Evolutionary conservation across 2,113 vertebrate genomes (phyloP).

Genomic region (Arvicanthis niloticus): DNA sequence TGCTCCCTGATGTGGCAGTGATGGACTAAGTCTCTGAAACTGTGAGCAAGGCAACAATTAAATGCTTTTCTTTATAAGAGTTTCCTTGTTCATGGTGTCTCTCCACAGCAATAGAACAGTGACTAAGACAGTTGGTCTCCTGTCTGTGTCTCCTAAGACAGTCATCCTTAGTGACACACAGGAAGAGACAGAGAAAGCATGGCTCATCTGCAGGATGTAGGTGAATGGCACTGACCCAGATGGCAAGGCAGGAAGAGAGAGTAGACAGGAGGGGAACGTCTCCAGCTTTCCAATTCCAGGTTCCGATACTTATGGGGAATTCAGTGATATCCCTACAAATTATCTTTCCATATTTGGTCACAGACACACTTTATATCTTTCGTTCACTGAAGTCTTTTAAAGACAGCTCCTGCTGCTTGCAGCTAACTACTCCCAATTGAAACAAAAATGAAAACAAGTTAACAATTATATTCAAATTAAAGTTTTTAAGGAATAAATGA

Average conservation of each 20-base stretch:
- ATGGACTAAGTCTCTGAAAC: background rate
- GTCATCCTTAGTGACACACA: background rate
- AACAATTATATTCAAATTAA: background rate
- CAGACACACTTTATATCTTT: background rate
- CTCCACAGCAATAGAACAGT: background rate
- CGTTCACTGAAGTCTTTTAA: background rate
- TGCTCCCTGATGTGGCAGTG: background rate
- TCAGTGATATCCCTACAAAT: background rate
- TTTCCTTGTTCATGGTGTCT: background rate
- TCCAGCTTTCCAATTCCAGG: background rate
- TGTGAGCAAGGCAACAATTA: background rate
- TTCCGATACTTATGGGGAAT: background rate
- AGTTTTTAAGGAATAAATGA: slow-evolving; percentile 1
- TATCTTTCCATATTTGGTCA: background rate
- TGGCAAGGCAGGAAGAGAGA: background rate
- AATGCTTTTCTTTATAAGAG: background rate
- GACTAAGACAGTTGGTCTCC: background rate
- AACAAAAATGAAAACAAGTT: slow-evolving; percentile 43
- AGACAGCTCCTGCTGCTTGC: background rate
- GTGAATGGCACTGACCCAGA: background rate
- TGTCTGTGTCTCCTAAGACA: background rate
- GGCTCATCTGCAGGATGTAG: background rate
- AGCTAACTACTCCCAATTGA: slow-evolving; percentile 25
- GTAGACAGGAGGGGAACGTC: background rate
- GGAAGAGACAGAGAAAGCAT: no score